A percentile compares a stretch with the other conserved stretches of the same genome.
Evolutionary conservation across 2,113 vertebrate species (phyloP).

Genomic region (Potamarius usumacintae): DNA sequence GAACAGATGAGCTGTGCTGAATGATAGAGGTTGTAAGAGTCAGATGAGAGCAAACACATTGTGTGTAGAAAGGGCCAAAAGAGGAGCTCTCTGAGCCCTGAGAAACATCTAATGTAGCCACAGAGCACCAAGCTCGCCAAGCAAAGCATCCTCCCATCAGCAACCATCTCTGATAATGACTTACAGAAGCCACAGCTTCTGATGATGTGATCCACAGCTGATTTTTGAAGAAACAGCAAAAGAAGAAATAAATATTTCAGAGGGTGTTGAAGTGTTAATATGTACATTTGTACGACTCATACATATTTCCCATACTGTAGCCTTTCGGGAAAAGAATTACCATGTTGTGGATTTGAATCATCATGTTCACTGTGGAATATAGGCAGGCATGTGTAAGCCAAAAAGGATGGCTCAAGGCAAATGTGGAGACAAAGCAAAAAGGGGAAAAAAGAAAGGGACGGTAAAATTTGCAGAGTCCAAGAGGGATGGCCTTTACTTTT

Average conservation of each 20-base stretch:
- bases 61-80: neutral
- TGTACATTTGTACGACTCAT: neutral
- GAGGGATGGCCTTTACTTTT: conserved; percentile 69
- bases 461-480: conserved; percentile 39
- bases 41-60: neutral
- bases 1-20: neutral
- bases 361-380: conserved; percentile 45
- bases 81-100: neutral
- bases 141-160: conserved; percentile 51
- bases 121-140: conserved; percentile 39
- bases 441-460: conserved; percentile 23
- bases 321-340: neutral
- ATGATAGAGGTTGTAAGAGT: neutral
- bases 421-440: conserved; percentile 11
- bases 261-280: conserved; percentile 28
- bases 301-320: neutral
- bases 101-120: conserved; percentile 29
- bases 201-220: conserved; percentile 9
- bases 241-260: conserved; percentile 18
- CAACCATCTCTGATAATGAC: conserved; percentile 47
- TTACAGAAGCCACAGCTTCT: conserved; percentile 48
- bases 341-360: neutral
- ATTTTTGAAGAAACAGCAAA: neutral
- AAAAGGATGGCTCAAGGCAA: conserved; percentile 72
- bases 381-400: conserved; percentile 69